Base-by-base conservation (phyloP, 2,113 vertebrate genomes). In the Cottus gobio region DNA sequence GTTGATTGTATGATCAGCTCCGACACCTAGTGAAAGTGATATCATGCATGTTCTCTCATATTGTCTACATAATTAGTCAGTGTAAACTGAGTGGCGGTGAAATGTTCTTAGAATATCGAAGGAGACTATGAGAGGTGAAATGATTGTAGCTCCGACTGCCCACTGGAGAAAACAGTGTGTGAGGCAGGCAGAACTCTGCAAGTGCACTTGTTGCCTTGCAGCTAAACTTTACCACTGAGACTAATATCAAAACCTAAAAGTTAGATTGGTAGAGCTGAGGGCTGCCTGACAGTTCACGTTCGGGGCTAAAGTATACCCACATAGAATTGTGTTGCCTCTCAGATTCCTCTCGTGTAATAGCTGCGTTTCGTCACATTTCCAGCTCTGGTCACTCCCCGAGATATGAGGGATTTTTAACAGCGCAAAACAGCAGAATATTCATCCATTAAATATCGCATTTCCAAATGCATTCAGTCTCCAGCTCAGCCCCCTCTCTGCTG, bases 401-500 rank as follows among this genome's bases (percentile, higher is more conserved):
- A 66, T 36, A 20, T 0, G 7, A 34, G 75, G n/a, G 3, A n/a
- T 71, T 36, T 75, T 20, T 46, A 69, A 72, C 20, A 20, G 74
- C 72, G 56, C 67, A 52, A 65, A n/a, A 57, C 7, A 52, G 37
- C 48, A 24, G 8, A 73, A 68, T 71, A 78, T 82, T 72, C 18
- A 73, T 58, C 39, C 50, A 30, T 42, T 57, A 28, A 36, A 66
- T 54, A 56, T 61, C 11, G 30, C 42, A 76, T 56, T 56, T 28
- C 5, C 6, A 61, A 73, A 46, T 75, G 7, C 37, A 30, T 42
- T 73, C 68, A 39, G 42, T 4, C 61, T 6, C 52, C 12, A 28
- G 56, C 69, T 82, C 71, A 71, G 44, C 46, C 46, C 68, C 74
- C 63, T 62, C 56, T 62, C 64, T 31, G 56, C 71, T 71, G 62